Conservation (phyloP, 2,113 vertebrate species). For the Gnathonemus longibarbis region DNA sequence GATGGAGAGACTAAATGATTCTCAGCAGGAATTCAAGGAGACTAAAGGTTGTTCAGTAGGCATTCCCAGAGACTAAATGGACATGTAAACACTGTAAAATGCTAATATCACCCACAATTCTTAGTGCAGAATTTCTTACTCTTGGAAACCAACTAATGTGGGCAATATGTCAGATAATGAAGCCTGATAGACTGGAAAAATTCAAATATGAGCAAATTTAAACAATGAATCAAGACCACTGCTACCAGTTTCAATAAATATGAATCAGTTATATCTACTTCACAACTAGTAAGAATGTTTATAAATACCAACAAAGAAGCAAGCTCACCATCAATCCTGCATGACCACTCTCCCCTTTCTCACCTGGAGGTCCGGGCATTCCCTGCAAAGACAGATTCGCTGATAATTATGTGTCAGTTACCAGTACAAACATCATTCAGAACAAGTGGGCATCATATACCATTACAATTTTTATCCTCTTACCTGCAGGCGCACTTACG, state of each 20-base stretch:
- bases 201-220: not conserved
- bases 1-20: not conserved
- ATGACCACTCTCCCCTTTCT: conserved; percentile 83
- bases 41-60: not conserved
- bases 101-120: not conserved
- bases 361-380: conserved; percentile 79
- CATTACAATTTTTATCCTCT: not conserved
- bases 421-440: not conserved
- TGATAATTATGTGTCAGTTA: not conserved
- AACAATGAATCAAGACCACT: not conserved
- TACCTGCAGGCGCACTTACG: not conserved
- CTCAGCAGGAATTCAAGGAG: not conserved
- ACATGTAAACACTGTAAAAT: not conserved
- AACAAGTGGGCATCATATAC: not conserved
- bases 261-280: not conserved
- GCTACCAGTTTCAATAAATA: not conserved
- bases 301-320: not conserved
- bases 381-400: conserved; percentile 57
- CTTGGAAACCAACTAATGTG: not conserved
- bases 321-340: conserved; percentile 76
- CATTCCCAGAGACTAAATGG: not conserved
- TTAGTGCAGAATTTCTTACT: not conserved
- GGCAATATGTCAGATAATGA: not conserved
- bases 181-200: not conserved
- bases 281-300: not conserved